These are phyloP conservation scores for Istiophorus platypterus DNA, from an alignment of 2,113 vertebrate species.

Conservation along the genomic window DNA sequence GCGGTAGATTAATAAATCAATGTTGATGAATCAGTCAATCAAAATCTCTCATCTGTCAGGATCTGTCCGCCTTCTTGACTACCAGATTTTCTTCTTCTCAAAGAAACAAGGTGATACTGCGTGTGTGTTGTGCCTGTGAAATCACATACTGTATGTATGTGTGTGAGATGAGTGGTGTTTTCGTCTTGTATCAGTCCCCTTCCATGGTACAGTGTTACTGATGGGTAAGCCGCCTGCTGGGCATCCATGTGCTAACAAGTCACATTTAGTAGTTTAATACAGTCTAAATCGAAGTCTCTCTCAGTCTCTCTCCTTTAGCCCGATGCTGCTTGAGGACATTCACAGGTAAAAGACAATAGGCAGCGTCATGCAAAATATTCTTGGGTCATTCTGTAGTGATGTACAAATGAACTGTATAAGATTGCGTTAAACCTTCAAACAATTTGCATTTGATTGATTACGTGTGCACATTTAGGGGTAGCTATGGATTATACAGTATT, in stretches of 20 bases:
- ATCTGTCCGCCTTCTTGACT: neutral
- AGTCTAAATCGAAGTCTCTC: slow-evolving; percentile 20
- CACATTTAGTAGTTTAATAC: slow-evolving; percentile 58
- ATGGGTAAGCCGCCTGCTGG: slow-evolving; percentile 58
- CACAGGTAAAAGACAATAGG: neutral
- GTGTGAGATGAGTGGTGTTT: neutral
- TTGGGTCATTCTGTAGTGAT: neutral
- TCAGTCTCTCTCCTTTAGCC: slow-evolving; percentile 6
- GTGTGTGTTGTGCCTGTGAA: neutral
- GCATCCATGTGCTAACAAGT: slow-evolving; percentile 51
- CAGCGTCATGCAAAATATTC: neutral
- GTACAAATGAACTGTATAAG: neutral
- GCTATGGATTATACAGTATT: too few relatives aligned
- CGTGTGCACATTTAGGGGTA: neutral
- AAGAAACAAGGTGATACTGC: neutral
- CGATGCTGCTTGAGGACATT: neutral
- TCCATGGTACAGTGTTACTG: slow-evolving; percentile 31
- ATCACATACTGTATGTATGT: neutral
- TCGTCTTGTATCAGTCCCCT: slow-evolving; percentile 38
- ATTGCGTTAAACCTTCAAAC: neutral
- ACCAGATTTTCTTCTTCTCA: too few relatives aligned
- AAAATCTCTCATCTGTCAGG: neutral
- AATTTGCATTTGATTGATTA: neutral
- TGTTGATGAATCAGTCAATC: neutral
- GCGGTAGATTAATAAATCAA: neutral